These are phyloP conservation scores for Scyliorhinus canicula DNA, from an alignment of 2,797 vertebrate genomes.

Conservation along the genomic window DNA sequence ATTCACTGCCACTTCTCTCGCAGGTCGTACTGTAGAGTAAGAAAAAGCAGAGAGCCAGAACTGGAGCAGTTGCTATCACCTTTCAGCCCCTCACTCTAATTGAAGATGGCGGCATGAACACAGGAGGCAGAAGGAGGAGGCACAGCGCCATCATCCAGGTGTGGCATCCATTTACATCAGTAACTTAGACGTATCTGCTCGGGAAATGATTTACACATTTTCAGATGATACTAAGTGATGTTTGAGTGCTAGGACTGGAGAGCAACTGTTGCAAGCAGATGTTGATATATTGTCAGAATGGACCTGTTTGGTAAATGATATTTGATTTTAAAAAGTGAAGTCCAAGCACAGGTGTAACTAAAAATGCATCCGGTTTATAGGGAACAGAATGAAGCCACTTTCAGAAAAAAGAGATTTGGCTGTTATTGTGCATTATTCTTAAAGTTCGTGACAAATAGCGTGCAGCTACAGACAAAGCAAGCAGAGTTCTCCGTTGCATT, in stretches of 20 bases:
- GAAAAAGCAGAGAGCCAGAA: background rate
- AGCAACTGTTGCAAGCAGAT: background rate
- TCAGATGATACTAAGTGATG: background rate
- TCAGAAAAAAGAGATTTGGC: background rate
- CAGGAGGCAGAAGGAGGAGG: background rate
- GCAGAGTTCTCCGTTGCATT: background rate
- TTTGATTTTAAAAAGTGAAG: background rate
- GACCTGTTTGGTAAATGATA: background rate
- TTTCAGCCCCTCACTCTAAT: background rate
- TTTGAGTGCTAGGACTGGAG: background rate
- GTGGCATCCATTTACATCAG: background rate
- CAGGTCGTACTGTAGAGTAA: background rate
- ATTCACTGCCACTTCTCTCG: background rate
- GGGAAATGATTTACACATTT: background rate
- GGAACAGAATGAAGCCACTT: background rate
- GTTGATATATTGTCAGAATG: background rate
- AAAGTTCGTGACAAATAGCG: background rate
- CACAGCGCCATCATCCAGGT: background rate
- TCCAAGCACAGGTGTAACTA: background rate
- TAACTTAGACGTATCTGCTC: no score
- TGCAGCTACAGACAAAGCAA: background rate
- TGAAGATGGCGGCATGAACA: background rate
- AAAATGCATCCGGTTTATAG: background rate
- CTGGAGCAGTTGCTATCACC: background rate
- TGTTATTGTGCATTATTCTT: background rate